Conservation (phyloP, 1,140 invertebrate genomes). For the Panonychus citri region DNA sequence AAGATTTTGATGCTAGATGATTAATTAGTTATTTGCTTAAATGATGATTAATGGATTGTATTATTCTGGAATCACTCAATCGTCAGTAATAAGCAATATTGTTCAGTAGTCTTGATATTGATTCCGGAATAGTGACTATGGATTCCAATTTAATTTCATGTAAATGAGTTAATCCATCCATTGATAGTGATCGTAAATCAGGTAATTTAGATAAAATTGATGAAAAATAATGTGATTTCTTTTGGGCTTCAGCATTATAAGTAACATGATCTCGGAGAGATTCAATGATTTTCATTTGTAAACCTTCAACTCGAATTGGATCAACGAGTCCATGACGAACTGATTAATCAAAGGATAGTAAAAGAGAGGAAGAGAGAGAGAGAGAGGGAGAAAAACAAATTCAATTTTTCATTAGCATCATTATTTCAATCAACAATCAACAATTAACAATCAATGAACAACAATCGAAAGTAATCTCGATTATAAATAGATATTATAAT, state of each 20-base stretch:
- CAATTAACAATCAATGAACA: too few species aligned
- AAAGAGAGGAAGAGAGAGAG: background rate
- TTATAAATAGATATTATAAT: too few species aligned
- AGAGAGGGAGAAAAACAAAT: background rate
- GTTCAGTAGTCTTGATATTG: too few species aligned
- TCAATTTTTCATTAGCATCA: background rate
- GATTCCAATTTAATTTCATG: too few species aligned
- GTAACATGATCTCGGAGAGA: constrained; percentile 80
- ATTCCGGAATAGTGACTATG: too few species aligned
- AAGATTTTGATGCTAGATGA: too few species aligned
- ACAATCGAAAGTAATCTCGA: too few species aligned
- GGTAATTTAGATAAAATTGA: constrained; percentile 66
- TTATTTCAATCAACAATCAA: too few species aligned
- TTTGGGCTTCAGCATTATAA: constrained; percentile 67
- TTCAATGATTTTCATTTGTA: constrained; percentile 85
- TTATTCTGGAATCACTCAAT: too few species aligned
- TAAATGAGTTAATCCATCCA: constrained; percentile 36
- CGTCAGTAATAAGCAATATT: too few species aligned
- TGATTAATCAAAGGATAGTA: constrained; percentile 25
- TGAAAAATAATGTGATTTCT: constrained; percentile 71
- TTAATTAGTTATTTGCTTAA: too few species aligned
- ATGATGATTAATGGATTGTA: too few species aligned
- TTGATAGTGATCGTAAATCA: constrained; percentile 64
- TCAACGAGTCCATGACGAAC: constrained; percentile 77
- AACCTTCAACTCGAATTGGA: constrained; percentile 65